Conservation (phyloP, 2,113 vertebrate species). For the Trematomus loennbergii region DNA sequence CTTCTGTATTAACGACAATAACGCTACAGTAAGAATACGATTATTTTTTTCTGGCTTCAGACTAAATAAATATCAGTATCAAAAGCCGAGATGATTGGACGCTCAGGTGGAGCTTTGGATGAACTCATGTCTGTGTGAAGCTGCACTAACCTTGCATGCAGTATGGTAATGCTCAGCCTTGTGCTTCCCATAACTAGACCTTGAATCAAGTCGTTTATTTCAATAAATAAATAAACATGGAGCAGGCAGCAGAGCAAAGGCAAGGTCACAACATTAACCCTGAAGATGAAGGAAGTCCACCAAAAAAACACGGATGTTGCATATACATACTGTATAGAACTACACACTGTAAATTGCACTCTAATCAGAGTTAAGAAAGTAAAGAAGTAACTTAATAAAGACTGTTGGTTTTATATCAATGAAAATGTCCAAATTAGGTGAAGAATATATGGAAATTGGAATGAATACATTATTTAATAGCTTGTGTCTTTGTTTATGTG, state of each 20-base stretch:
- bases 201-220: slow-evolving; percentile 79
- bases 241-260: slow-evolving; percentile 51
- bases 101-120: slow-evolving; percentile 11
- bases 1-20: neutral
- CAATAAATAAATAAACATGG: slow-evolving; percentile 82
- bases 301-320: slow-evolving; percentile 14
- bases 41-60: neutral
- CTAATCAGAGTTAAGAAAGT: neutral
- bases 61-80: neutral
- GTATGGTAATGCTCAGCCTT: slow-evolving; percentile 73
- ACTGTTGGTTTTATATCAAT: neutral
- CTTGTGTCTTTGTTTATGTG: no score
- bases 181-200: slow-evolving; percentile 65
- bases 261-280: slow-evolving; percentile 58
- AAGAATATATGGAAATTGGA: no score
- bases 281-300: slow-evolving; percentile 16
- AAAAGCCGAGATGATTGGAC: no score
- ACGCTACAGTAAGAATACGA: neutral
- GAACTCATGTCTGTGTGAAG: slow-evolving; percentile 31
- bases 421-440: neutral
- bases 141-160: slow-evolving; percentile 54
- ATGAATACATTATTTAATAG: no score
- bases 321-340: slow-evolving; percentile 7
- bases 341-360: no score
- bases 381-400: neutral